A percentile compares a stretch with the other conserved stretches of the same genome.
These are phyloP conservation scores for Ianthella basta DNA, from an alignment of 37 sponge, comb jelly and placozoan species.

Conservation along the genomic window DNA sequence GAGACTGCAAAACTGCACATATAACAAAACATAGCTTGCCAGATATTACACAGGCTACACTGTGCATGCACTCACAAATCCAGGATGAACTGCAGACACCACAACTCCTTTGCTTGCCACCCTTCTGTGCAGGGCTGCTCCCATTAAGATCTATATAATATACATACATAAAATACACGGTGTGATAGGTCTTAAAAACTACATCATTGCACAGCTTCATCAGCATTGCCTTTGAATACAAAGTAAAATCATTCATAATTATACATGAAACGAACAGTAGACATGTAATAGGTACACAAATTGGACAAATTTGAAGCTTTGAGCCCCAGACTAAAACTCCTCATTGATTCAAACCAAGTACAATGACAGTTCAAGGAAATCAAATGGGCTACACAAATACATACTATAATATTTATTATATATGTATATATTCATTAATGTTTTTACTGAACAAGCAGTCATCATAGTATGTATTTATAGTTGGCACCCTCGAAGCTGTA, in stretches of 20 bases:
- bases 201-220: background rate
- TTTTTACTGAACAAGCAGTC: too few relatives aligned
- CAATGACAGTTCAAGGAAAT: background rate
- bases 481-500: too few relatives aligned
- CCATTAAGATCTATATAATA: conserved; percentile 54
- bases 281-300: too few relatives aligned
- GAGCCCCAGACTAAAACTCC: background rate
- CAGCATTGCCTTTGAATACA: too few relatives aligned
- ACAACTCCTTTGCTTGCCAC: conserved; percentile 43
- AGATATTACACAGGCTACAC: too few relatives aligned
- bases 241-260: too few relatives aligned
- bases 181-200: background rate
- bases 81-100: conserved; percentile 75
- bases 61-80: conserved; percentile 51
- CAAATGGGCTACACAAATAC: background rate
- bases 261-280: too few relatives aligned
- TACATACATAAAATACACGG: too few relatives aligned
- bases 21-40: too few relatives aligned
- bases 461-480: too few relatives aligned
- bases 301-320: background rate
- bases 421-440: background rate
- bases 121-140: conserved; percentile 65
- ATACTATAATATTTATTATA: background rate
- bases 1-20: too few relatives aligned
- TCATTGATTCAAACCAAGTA: background rate